phyloP scores from a whole-genome alignment of 2,888 invertebrate species.

The Hyalella azteca region DNA sequence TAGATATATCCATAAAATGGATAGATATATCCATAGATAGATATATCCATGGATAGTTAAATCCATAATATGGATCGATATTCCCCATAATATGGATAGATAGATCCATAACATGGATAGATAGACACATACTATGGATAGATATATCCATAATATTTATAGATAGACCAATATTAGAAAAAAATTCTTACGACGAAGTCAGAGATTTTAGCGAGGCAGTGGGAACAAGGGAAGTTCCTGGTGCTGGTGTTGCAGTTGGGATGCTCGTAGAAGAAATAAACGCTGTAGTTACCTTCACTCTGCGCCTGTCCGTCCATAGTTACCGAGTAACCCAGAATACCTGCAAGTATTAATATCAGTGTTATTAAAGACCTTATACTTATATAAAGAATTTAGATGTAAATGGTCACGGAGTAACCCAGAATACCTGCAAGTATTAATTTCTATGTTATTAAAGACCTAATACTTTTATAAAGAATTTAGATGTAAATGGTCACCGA shows the following conservation, averaged over 20 bases:
- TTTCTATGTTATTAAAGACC: not conserved
- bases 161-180: too few relatives aligned
- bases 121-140: too few relatives aligned
- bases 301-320: slow-evolving; percentile 48
- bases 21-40: too few relatives aligned
- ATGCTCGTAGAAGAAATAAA: slow-evolving; percentile 44
- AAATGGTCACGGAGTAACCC: slow-evolving; percentile 51
- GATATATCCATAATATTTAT: too few relatives aligned
- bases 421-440: slow-evolving; percentile 45
- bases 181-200: slow-evolving; percentile 41
- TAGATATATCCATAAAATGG: too few relatives aligned
- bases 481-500: slow-evolving; percentile 46
- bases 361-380: not conserved
- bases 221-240: slow-evolving; percentile 41
- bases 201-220: slow-evolving; percentile 49
- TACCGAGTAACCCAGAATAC: slow-evolving; percentile 51
- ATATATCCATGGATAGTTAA: too few relatives aligned
- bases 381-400: not conserved
- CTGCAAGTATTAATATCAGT: slow-evolving; percentile 22
- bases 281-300: slow-evolving; percentile 56
- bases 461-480: not conserved
- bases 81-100: too few relatives aligned
- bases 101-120: too few relatives aligned
- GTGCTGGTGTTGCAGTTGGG: slow-evolving; percentile 40
- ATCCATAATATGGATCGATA: too few relatives aligned